Base-by-base conservation (phyloP, 2,888 invertebrate species). In the Cheilosia pagana region DNA sequence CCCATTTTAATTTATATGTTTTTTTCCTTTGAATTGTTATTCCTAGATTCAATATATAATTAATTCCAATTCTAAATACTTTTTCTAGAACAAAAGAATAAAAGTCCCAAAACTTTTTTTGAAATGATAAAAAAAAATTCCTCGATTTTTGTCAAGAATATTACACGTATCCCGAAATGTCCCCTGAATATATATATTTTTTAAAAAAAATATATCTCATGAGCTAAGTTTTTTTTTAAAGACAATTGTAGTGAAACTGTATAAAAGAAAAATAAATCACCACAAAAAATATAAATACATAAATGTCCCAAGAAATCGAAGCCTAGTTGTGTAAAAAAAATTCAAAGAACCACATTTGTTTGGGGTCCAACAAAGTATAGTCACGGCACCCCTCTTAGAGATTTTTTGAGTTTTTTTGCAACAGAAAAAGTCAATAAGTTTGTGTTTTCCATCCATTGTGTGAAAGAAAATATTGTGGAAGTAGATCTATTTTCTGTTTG, bases 281-380 rank as follows among this genome's bases (percentile, higher is more conserved):
- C 67, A 62, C 21, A 59, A 72, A 59, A 59, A 60, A 31, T 43
- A 71, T 43, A 65, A 43, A 45, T 63, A 81, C 50, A 72, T 86
- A 74, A 68, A 86, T 82, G 71, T 87, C 90, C 91, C 92, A 92
- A 92, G 92, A 92, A 92, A 92, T 92, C 92, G 89, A 91, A 89
- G 91, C 91, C 91, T 90, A 87, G 74, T 76, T 77, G 71, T 82
- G 72, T 77, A 71, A 81, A 76, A 74, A 74, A 77, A 70, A 74
- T 68, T 77, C 78, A 78, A 82, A 74, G 48, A 74, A 55, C 31
- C 63, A 59, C 59, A 35, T 65, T 67, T 21, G 31, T 72, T 67
- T 43, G 71, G 79, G 85, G 75, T 79, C 35, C 25, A 52, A 52
- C 48, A 75, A 60, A 53, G 25, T 31, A 23, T 50, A 81, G 67